Evolutionary conservation across 2,113 vertebrate species (phyloP), one percentile per base, ranked within the genome.

Genomic region (Labeo rohita): DNA sequence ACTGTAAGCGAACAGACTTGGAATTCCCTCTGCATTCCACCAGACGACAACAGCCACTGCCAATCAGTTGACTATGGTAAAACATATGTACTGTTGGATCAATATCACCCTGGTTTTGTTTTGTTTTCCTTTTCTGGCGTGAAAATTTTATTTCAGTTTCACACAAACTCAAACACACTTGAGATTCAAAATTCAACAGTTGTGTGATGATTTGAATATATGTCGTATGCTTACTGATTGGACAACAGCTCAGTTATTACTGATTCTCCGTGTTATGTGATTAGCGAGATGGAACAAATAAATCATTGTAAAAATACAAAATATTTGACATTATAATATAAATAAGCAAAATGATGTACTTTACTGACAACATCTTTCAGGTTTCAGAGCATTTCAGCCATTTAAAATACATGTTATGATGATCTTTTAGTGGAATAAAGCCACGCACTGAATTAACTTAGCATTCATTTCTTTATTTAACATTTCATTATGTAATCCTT

Each of bases 1-100:
- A 45, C 10, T 47, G 6, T 70, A 8, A 65, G 56, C 34, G 21
- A 86, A 73, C n/a, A 81, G 2, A 15, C 45, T 36, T 75, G 88
- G 76, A 89, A 89, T 84, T 89, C 85, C 88, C 87, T 75, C 65
- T 72, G 47, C 43, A 79, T 78, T 86, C 84, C 84, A 65, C 15
- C 4, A n/a, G 52, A 28, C 39, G 47, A 9, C 45, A 63, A 23
- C 7, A 56, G 8, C 7, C 16, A 56, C 52, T 21, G 4, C 36
- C 16, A 6, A 45, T 76, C 23, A 52, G 6, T 7, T 83, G 18
- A 28, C 34, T 50, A 50, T 2, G 2, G 5, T 7, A 73, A 78
- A 65, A 70, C 16, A 6, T 1, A 61, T n/a, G 4, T 2, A 34
- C 28, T 8, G 13, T 52, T 11, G 8, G 36, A 23, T 43, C 43